Conservation (phyloP, 2,888 invertebrate species). For the Chalcis sispes region DNA sequence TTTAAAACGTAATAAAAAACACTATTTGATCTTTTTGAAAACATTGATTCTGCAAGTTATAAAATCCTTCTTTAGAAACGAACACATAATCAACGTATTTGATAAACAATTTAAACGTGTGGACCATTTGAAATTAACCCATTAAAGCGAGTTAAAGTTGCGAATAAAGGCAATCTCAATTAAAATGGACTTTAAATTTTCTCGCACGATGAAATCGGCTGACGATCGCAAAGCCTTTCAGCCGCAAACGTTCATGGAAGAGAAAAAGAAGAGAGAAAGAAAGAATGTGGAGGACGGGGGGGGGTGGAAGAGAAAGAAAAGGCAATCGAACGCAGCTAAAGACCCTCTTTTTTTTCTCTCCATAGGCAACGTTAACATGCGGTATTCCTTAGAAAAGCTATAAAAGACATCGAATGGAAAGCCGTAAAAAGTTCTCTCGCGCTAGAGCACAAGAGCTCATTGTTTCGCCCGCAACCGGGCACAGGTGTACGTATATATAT, state of each 20-base stretch:
- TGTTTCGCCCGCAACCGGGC: conserved; percentile 31
- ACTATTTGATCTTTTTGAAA: no score
- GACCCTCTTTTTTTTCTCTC: background rate
- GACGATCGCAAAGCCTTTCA: conserved; percentile 20
- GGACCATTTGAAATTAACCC: no score
- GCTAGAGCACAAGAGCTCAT: conserved; percentile 31
- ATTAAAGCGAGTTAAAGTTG: background rate
- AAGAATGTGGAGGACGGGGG: no score
- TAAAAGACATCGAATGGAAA: conserved; percentile 54
- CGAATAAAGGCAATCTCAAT: background rate
- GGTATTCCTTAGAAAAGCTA: conserved; percentile 41
- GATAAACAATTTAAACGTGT: no score
- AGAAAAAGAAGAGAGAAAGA: background rate
- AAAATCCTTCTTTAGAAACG: no score
- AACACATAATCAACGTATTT: no score
- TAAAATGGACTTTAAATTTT: conserved; percentile 25
- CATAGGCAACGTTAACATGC: no score
- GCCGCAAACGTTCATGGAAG: conserved; percentile 42
- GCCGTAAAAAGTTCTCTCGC: conserved; percentile 50
- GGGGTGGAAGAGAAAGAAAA: no score
- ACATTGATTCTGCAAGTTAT: no score
- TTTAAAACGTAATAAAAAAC: no score
- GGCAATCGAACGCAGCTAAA: no score
- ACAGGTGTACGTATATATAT: conserved; percentile 8
- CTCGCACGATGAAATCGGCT: background rate